phyloP scores from a whole-genome alignment of 2,797 vertebrate genomes.

The Neosilurus hyrtlii region DNA sequence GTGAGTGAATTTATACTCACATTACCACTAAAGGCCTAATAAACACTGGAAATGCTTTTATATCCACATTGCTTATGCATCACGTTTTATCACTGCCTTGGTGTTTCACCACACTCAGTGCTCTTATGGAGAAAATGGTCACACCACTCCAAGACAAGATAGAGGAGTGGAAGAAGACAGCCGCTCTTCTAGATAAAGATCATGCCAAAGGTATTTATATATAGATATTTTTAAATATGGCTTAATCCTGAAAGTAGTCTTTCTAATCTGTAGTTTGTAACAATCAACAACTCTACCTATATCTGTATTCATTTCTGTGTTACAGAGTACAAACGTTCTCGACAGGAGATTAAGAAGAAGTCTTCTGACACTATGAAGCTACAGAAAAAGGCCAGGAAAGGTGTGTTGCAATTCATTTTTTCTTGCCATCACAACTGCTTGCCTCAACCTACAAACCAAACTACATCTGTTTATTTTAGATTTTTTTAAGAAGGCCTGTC shows the following conservation, averaged over 20 bases:
- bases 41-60: constrained; percentile 26
- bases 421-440: constrained; percentile 11
- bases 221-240: not conserved
- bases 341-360: constrained; percentile 97
- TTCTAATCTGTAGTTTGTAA: not conserved
- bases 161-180: constrained; percentile 97
- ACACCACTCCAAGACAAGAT: constrained; percentile 93
- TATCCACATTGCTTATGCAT: constrained; percentile 11
- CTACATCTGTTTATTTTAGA: constrained; percentile 3
- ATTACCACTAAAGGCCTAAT: constrained; percentile 17
- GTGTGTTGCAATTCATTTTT: constrained; percentile 65
- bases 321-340: constrained; percentile 92
- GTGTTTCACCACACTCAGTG: constrained; percentile 65
- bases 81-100: not conserved
- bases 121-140: constrained; percentile 93
- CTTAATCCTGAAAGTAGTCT: not conserved
- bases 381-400: constrained; percentile 97
- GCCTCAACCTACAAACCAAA: not conserved
- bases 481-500: not conserved
- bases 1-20: constrained; percentile 44
- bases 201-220: constrained; percentile 85
- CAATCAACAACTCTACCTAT: not conserved
- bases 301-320: not conserved
- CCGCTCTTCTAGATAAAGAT: constrained; percentile 95
- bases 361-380: constrained; percentile 95